Base-by-base conservation (phyloP, 2,797 vertebrate species). In the Limosa lapponica region DNA sequence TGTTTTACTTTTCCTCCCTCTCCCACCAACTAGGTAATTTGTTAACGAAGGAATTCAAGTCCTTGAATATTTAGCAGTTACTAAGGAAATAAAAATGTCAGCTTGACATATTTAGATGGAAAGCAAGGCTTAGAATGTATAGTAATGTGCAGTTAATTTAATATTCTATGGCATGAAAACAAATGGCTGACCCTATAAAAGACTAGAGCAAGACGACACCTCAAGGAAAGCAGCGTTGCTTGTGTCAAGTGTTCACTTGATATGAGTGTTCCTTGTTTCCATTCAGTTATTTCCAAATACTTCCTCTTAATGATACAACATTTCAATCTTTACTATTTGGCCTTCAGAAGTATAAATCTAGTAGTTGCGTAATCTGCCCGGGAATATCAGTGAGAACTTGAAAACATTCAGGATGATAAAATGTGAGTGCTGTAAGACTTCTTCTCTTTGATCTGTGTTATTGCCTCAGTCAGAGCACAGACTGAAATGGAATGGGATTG, bases 401-500 rank as follows among this genome's bases (percentile, higher is more conserved):
- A 82, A 69, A 83, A 89, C 48, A 70, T 49, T 96, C 51, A 55
- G 61, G 82, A 72, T 85, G 69, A 87, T 87, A 85, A 92, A 93
- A 90, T 85, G 83, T 20, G 75, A 83, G 64, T 43, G 46, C 88
- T 80, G 43, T 84, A 89, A 77, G 79, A 64, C 72, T 87, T 58
- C 67, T 84, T 70, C 46, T 87, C 92, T 91, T 91, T 72, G 84
- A 92, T 95, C 93, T 85, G 37, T 0, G 1, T 81, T 94, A 48
- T 8, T 94, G 91, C 70, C 57, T 95, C 65, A 79, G 80, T 87
- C 88, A 75, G 81, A 89, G 79, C 77, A 46, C 65, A 89, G 91
- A 55, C 89, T 92, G 89, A 93, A 96, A 79, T 36, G 83, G 30
- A 90, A 92, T 24, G 69, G 82, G 44, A 89, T 78, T 94, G 91